Evolutionary conservation across 2,113 vertebrate species (phyloP), one percentile per base, ranked within the genome.

Genomic region (Semnopithecus entellus): DNA sequence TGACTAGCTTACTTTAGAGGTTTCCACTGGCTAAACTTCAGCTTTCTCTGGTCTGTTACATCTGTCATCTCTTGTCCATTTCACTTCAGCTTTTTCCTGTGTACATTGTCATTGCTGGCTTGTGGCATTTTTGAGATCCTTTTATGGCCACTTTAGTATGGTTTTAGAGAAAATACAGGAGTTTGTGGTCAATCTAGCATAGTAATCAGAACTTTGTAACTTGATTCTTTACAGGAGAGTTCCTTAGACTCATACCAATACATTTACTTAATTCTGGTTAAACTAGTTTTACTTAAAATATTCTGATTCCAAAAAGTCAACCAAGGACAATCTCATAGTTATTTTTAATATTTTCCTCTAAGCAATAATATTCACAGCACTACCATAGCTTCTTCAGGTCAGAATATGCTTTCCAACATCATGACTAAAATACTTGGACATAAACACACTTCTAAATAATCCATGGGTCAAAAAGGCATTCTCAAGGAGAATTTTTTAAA

Each of bases 311-410:
- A 80, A 84, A 88, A 95, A 38, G 27, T 32, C 52, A 75, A 5
- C 45, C 32, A 66, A 72, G 5, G 14, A 32, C 11, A 82, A 79
- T 43, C 52, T 91, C 45, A 43, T 87, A n/a, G 50, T 90, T 94
- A 80, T 55, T 90, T 73, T 76, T 27, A 92, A 40, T 40, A 68
- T 91, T 95, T 93, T 88, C 45, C 16, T 91, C 43, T 81, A 57
- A 82, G 57, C 70, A 86, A 40, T 43, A 22, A 4, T 75, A 48
- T 70, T 79, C 27, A 16, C 16, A 85, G 25, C 18, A 70, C 35
- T 27, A 59, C n/a, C 18, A 70, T 25, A 61, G 40, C 18, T 75
- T 48, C 32, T 81, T n/a, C 59, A 82, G 10, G 50, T 79, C 9
- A 84, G 23, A 38, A 78, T n/a, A 72, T 92, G 14, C 32, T 80